Conservation (phyloP, 1,140 invertebrate species). For the Nasonia longicornis region DNA sequence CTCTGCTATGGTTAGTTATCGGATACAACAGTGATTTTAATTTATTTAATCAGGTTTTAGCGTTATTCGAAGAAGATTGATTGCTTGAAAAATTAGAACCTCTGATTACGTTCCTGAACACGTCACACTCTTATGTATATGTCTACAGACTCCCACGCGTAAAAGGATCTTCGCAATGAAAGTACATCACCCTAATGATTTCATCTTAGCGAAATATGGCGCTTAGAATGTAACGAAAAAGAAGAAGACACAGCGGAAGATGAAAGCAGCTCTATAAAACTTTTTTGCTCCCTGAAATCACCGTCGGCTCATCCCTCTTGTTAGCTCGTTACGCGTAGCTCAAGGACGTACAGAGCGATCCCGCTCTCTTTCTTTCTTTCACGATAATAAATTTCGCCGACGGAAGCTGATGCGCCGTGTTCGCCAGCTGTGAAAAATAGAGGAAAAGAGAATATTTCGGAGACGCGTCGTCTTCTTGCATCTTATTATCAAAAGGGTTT, state of each 20-base stretch:
- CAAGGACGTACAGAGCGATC: neutral
- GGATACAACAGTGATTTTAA: too few species aligned
- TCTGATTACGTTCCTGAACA: too few species aligned
- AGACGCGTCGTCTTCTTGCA: neutral
- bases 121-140: neutral
- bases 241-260: neutral
- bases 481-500: conserved; percentile 1
- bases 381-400: conserved; percentile 25
- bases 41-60: too few species aligned
- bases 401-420: neutral
- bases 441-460: conserved; percentile 4
- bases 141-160: neutral
- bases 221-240: neutral
- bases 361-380: neutral
- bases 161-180: neutral
- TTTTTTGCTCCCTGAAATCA: neutral
- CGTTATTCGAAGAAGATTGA: too few species aligned
- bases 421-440: neutral
- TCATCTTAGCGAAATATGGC: neutral
- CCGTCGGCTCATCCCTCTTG: conserved; percentile 1
- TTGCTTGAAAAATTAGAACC: too few species aligned
- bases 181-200: too few species aligned
- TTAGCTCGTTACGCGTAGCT: conserved; percentile 13
- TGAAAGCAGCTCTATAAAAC: neutral
- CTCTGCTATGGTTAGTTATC: too few species aligned